These are phyloP conservation scores for Rhinoraja longicauda DNA, from an alignment of 2,797 vertebrate species.

Conservation along the genomic window DNA sequence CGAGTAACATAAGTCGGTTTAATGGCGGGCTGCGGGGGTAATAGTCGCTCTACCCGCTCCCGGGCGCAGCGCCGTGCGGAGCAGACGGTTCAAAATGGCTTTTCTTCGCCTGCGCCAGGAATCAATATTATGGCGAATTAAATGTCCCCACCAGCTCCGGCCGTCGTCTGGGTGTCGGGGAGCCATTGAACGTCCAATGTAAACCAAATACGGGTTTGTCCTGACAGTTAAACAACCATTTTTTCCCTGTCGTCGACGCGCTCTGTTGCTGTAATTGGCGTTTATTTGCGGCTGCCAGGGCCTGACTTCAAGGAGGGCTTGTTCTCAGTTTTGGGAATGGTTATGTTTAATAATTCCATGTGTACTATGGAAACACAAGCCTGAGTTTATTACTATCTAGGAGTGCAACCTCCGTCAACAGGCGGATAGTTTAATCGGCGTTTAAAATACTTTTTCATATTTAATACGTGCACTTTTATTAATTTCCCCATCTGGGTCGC, in stretches of 20 bases:
- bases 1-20: neutral
- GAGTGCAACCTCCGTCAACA: neutral
- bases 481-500: neutral
- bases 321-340: neutral
- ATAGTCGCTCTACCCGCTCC: neutral
- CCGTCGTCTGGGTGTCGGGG: neutral
- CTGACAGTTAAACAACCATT: neutral
- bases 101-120: neutral
- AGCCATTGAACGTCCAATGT: neutral
- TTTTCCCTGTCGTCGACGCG: neutral
- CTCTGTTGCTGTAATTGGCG: neutral
- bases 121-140: neutral
- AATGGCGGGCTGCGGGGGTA: neutral
- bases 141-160: neutral
- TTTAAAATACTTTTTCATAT: no score
- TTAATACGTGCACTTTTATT: neutral
- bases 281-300: neutral
- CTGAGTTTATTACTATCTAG: neutral
- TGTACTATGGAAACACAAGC: no score
- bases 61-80: neutral
- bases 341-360: neutral
- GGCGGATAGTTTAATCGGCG: neutral
- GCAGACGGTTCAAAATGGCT: conserved; percentile 7
- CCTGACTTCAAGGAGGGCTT: neutral
- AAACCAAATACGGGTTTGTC: neutral